A percentile compares a stretch with the other conserved stretches of the same genome.
These are phyloP conservation scores for Hemibagrus wyckioides DNA, from an alignment of 2,113 vertebrate genomes.

Conservation along the genomic window DNA sequence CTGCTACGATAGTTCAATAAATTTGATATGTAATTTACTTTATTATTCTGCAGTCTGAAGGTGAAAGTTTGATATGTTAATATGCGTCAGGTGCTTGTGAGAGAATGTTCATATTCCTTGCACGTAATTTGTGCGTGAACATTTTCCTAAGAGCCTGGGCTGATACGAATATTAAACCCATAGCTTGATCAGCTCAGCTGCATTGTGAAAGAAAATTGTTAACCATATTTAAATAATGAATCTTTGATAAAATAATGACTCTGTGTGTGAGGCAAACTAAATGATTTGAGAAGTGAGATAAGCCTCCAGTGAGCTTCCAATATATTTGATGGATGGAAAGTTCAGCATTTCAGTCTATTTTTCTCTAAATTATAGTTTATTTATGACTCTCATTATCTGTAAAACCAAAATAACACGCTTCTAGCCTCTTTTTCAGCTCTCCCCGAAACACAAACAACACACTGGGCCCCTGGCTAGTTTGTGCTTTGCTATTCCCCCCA, in stretches of 20 bases:
- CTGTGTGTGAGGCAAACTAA: conserved; percentile 2
- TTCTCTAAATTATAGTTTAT: not conserved
- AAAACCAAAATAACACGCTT: not conserved
- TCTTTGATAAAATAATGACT: not conserved
- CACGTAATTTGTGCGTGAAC: not conserved
- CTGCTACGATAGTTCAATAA: not conserved
- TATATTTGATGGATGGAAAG: conserved; percentile 4
- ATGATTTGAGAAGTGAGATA: conserved; percentile 28
- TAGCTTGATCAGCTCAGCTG: not conserved
- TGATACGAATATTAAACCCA: not conserved
- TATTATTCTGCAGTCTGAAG: not conserved
- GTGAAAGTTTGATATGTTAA: not conserved
- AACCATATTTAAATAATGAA: conserved; percentile 6
- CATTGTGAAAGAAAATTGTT: not conserved
- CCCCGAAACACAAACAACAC: not conserved
- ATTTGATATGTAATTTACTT: not conserved
- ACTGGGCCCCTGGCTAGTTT: not conserved
- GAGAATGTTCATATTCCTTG: not conserved
- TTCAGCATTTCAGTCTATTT: not conserved
- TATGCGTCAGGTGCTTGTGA: not conserved
- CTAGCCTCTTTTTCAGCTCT: not conserved
- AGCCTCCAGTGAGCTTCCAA: not conserved
- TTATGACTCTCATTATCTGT: conserved; percentile 2
- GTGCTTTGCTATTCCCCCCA: not conserved
- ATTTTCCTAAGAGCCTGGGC: not conserved